A percentile compares a stretch with the other conserved stretches of the same genome.
Evolutionary conservation across 2,888 invertebrate species (phyloP).

Genomic region (Leuctra nigra): DNA sequence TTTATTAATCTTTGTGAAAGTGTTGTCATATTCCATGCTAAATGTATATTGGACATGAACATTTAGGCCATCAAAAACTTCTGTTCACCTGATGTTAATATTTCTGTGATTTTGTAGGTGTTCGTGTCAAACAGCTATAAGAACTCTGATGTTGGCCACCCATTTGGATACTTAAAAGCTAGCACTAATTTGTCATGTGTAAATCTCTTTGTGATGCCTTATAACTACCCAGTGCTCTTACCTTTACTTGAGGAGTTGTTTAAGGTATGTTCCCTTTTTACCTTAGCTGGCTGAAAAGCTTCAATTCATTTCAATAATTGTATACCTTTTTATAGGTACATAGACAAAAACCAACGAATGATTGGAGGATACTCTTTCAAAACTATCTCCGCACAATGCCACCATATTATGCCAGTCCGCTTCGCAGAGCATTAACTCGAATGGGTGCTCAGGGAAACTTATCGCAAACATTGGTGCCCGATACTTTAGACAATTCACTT

Average conservation of each 20-base stretch:
- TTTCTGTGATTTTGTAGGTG: conserved; percentile 48
- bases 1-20: neutral
- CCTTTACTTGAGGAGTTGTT: conserved; percentile 90
- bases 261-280: conserved; percentile 45
- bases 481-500: conserved; percentile 85
- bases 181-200: conserved; percentile 90
- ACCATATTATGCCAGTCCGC: conserved; percentile 83
- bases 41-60: too few species aligned
- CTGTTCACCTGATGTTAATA: neutral
- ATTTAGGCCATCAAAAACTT: neutral
- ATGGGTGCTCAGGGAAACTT: conserved; percentile 84
- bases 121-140: conserved; percentile 89
- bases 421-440: conserved; percentile 81
- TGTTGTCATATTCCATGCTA: too few species aligned
- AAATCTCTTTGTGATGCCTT: conserved; percentile 95
- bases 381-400: conserved; percentile 95
- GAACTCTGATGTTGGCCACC: conserved; percentile 79
- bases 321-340: conserved; percentile 48
- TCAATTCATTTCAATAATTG: neutral
- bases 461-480: conserved; percentile 80
- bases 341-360: conserved; percentile 83
- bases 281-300: neutral
- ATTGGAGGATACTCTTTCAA: conserved; percentile 90
- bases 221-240: conserved; percentile 93
- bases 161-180: conserved; percentile 97